Percentiles rank a stretch among this genome's conserved stretches.
These are phyloP conservation scores for Zoanthus solanderi DNA, from an alignment of 92 coral and sea anemone genomes.

Conservation along the genomic window DNA sequence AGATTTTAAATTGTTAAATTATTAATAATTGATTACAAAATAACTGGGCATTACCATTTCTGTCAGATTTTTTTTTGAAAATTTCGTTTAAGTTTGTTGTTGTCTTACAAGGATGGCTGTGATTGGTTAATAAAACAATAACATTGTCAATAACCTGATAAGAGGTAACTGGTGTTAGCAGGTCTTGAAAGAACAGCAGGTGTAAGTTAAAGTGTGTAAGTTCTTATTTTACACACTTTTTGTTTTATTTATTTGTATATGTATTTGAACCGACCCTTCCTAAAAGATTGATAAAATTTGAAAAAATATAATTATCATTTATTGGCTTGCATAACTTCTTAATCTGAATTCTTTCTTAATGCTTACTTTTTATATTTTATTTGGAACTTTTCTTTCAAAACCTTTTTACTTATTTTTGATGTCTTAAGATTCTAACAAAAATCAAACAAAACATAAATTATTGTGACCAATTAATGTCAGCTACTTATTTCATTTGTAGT, in stretches of 20 bases:
- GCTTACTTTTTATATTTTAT: too few relatives aligned
- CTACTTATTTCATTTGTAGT: too few relatives aligned
- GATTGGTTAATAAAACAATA: constrained; percentile 7
- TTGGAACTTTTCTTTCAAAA: too few relatives aligned
- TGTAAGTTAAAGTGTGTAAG: background rate
- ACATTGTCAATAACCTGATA: background rate
- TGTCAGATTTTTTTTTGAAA: constrained; percentile 20
- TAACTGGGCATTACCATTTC: constrained; percentile 42
- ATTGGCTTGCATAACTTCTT: too few relatives aligned
- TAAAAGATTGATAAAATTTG: background rate
- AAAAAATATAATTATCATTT: too few relatives aligned
- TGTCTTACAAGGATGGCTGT: background rate
- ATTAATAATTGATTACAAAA: constrained; percentile 39
- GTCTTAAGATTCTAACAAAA: too few relatives aligned
- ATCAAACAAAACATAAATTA: too few relatives aligned
- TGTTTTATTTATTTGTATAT: background rate
- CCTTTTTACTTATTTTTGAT: too few relatives aligned
- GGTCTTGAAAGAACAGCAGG: background rate
- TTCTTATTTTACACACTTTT: background rate
- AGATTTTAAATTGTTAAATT: constrained; percentile 14
- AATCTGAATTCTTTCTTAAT: too few relatives aligned
- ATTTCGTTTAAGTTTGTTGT: background rate
- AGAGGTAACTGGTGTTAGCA: constrained; percentile 21
- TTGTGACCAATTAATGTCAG: too few relatives aligned
- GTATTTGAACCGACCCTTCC: background rate